phyloP scores from a whole-genome alignment of 2,113 vertebrate species.

The Brienomyrus brachyistius region DNA sequence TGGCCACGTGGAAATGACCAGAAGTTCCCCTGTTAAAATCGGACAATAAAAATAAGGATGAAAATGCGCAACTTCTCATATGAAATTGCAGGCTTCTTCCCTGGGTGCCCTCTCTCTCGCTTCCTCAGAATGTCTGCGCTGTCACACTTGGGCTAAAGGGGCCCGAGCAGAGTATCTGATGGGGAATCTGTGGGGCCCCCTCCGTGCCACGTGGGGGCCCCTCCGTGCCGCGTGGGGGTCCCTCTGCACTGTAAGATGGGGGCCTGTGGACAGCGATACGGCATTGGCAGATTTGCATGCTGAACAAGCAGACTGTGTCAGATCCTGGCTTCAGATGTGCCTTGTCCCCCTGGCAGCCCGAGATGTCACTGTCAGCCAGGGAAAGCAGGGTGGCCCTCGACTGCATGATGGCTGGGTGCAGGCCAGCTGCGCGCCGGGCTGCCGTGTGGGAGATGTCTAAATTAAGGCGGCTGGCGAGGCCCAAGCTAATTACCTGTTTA shows the following conservation, averaged over 20 bases:
- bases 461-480: conserved; percentile 15
- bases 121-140: not conserved
- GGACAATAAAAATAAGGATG: not conserved
- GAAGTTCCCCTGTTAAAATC: not conserved
- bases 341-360: conserved; percentile 22
- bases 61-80: not conserved
- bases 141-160: not conserved
- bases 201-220: not conserved
- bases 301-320: not conserved
- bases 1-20: conserved; percentile 8
- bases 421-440: not conserved
- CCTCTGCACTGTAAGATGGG: not conserved
- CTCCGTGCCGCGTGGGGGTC: not conserved
- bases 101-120: not conserved
- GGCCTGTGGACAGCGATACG: not conserved
- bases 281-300: not conserved
- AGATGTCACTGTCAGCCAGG: conserved; percentile 37
- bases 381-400: conserved; percentile 22
- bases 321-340: not conserved
- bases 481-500: conserved; percentile 21
- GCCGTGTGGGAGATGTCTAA: not conserved
- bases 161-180: not conserved
- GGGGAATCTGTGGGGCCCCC: not conserved
- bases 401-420: conserved; percentile 31
- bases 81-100: conserved; percentile 4